phyloP scores from a whole-genome alignment of 2,797 vertebrate genomes.

The Cynodonichthys magdalenae region DNA sequence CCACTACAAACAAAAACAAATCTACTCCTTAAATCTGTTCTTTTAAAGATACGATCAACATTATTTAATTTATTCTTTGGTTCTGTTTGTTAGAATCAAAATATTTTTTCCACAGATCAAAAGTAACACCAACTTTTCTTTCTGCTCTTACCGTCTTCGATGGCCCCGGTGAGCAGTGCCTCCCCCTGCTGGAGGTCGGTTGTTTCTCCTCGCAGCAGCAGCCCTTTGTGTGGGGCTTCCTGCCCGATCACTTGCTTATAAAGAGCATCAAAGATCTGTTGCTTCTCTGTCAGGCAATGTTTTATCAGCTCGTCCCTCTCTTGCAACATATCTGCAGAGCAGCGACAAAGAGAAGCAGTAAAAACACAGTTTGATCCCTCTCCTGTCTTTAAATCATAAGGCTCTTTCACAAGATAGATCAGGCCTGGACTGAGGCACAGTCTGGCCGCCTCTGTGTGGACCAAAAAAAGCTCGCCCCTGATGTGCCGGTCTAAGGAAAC shows the following conservation, averaged over 20 bases:
- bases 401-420: too few relatives aligned
- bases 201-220: slow-evolving; percentile 79
- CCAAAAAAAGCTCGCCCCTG: too few relatives aligned
- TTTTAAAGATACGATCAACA: not conserved
- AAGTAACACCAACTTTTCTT: not conserved
- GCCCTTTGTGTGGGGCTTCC: slow-evolving; percentile 64
- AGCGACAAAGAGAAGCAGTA: not conserved
- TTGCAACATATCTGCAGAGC: slow-evolving; percentile 76
- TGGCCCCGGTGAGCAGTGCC: slow-evolving; percentile 80
- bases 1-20: slow-evolving; percentile 76
- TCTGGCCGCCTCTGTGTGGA: too few relatives aligned
- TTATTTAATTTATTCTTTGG: not conserved
- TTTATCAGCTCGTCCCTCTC: slow-evolving; percentile 81
- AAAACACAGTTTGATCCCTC: not conserved
- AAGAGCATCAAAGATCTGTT: slow-evolving; percentile 84
- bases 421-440: too few relatives aligned
- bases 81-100: not conserved
- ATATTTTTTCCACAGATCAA: not conserved
- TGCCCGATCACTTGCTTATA: slow-evolving; percentile 72
- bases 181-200: slow-evolving; percentile 75
- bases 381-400: too few relatives aligned
- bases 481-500: too few relatives aligned
- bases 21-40: slow-evolving; percentile 12
- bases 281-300: slow-evolving; percentile 86
- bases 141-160: slow-evolving; percentile 82